These are phyloP conservation scores for Rhynchonycteris naso DNA, from an alignment of 2,797 vertebrate genomes.

Conservation along the genomic window DNA sequence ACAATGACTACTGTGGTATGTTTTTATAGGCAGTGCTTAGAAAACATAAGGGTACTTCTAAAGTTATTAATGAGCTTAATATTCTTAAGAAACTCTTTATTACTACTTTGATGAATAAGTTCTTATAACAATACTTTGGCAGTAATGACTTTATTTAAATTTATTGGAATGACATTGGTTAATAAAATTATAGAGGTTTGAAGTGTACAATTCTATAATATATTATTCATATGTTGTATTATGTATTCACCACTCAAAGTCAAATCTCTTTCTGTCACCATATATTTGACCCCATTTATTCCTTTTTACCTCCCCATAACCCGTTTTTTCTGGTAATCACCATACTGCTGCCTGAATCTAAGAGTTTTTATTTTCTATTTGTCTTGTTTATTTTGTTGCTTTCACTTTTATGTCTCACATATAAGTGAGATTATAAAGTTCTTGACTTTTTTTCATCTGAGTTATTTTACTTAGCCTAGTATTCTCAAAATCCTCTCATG, in stretches of 20 bases:
- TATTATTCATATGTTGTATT: background rate
- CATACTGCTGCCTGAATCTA: background rate
- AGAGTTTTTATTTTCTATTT: background rate
- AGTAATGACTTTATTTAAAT: constrained; percentile 28
- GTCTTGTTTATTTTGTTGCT: background rate
- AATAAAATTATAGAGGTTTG: background rate
- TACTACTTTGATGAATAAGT: constrained; percentile 42
- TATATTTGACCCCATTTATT: background rate
- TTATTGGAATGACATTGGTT: background rate
- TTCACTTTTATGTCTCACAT: background rate
- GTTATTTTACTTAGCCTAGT: background rate
- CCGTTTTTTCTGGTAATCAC: background rate
- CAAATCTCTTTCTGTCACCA: background rate
- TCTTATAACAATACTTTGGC: background rate
- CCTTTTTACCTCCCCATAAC: background rate
- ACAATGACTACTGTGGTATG: background rate
- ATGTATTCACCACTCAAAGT: background rate
- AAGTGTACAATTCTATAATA: background rate
- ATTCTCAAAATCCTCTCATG: background rate
- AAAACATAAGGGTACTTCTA: background rate
- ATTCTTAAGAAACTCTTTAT: background rate
- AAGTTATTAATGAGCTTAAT: constrained; percentile 14
- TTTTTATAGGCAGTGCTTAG: background rate
- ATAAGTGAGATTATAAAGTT: background rate
- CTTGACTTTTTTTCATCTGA: background rate